Evolutionary conservation across 2,888 invertebrate species (phyloP).

Genomic region (Cyclophora punctaria): DNA sequence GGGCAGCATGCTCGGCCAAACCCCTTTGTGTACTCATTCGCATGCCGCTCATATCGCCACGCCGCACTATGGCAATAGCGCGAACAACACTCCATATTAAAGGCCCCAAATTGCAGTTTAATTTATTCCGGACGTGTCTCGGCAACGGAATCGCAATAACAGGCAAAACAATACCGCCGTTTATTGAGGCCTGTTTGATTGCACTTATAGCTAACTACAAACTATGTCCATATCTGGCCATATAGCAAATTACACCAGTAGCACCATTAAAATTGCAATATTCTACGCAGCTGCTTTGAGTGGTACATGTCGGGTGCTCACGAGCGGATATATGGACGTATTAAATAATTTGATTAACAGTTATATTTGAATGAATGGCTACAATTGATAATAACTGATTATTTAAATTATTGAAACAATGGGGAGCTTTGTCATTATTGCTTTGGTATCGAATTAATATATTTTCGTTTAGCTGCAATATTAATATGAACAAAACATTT

Average conservation of each 20-base stretch:
- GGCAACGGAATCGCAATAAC: slow-evolving; percentile 72
- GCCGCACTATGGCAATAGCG: slow-evolving; percentile 59
- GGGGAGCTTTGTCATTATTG: too few species aligned
- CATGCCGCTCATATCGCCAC: slow-evolving; percentile 63
- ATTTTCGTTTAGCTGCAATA: too few species aligned
- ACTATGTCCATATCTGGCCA: slow-evolving; percentile 5
- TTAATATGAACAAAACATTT: too few species aligned
- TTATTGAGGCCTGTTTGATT: slow-evolving; percentile 57
- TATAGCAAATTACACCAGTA: slow-evolving; percentile 3
- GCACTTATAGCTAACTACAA: slow-evolving; percentile 36
- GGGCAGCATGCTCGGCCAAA: slow-evolving; percentile 33
- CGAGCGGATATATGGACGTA: too few species aligned
- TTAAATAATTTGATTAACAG: too few species aligned
- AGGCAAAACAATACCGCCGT: slow-evolving; percentile 62
- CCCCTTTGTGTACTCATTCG: slow-evolving; percentile 68
- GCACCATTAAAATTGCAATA: slow-evolving; percentile 9
- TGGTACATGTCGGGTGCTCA: too few species aligned
- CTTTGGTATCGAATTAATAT: too few species aligned
- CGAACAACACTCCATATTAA: slow-evolving; percentile 71
- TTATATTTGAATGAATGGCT: too few species aligned
- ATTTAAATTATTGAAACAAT: too few species aligned
- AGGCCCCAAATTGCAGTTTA: slow-evolving; percentile 72
- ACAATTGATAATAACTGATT: too few species aligned
- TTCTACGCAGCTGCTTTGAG: background rate
- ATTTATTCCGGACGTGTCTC: slow-evolving; percentile 73